Percentiles rank a stretch among this genome's conserved stretches.
phyloP scores from a whole-genome alignment of 2,888 invertebrate species.

The Drosophila paranaensis region DNA sequence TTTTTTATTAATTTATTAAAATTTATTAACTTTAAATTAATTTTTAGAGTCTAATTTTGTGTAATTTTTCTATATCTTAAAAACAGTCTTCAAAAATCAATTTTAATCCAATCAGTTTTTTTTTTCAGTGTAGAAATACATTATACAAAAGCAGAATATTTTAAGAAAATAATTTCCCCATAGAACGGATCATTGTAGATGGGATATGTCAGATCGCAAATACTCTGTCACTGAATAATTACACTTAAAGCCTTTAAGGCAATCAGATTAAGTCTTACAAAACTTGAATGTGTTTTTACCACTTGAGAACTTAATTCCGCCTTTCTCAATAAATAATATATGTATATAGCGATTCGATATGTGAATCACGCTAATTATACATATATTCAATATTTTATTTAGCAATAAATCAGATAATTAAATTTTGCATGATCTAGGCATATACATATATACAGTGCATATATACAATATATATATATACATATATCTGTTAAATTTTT shows the following conservation, averaged over 20 bases:
- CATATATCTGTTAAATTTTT: constrained; percentile 25
- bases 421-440: constrained; percentile 14
- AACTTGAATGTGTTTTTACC: constrained; percentile 4
- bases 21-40: neutral
- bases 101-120: neutral
- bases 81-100: neutral
- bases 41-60: neutral
- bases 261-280: neutral
- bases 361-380: constrained; percentile 17
- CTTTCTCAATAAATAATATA: neutral
- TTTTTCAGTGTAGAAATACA: neutral
- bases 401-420: constrained; percentile 51
- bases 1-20: neutral
- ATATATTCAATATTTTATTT: constrained; percentile 33
- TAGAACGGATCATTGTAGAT: neutral
- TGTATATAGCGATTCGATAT: neutral
- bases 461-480: constrained; percentile 7
- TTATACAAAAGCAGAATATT: neutral
- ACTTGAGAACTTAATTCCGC: neutral
- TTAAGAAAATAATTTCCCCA: neutral
- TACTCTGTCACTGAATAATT: constrained; percentile 2
- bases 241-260: neutral
- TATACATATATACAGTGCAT: constrained; percentile 2
- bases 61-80: neutral
- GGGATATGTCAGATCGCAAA: neutral